A percentile compares a stretch with the other conserved stretches of the same genome.
These are phyloP conservation scores for Standfussiana lucernea DNA, from an alignment of 2,888 invertebrate genomes.

Conservation along the genomic window DNA sequence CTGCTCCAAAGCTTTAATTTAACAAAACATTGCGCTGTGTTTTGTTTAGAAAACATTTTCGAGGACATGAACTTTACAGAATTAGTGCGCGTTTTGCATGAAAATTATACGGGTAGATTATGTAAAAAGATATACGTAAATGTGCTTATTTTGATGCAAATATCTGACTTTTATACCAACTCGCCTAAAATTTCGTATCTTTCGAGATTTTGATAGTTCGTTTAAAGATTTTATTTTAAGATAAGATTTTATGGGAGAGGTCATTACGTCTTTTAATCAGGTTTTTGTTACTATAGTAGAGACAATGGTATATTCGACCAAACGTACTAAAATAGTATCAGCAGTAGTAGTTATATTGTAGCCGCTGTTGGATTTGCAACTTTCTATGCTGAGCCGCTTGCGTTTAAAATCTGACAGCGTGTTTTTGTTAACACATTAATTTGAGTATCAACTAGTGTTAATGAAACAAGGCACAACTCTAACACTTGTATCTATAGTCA, in stretches of 20 bases:
- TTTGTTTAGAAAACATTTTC: constrained; percentile 53
- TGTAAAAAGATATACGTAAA: constrained; percentile 38
- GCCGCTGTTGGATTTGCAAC: neutral
- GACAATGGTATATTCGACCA: neutral
- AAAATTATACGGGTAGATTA: constrained; percentile 48
- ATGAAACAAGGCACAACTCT: too few relatives aligned
- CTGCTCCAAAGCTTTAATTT: constrained; percentile 55
- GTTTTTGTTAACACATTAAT: too few relatives aligned
- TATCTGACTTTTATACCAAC: neutral
- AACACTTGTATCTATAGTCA: too few relatives aligned
- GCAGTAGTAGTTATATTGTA: neutral
- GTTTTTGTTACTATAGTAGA: neutral
- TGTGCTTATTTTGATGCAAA: constrained; percentile 45
- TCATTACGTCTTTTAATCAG: neutral
- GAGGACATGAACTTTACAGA: constrained; percentile 43
- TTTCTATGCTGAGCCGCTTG: neutral
- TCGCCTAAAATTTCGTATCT: neutral
- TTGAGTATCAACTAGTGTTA: too few relatives aligned
- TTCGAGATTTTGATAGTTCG: constrained; percentile 26
- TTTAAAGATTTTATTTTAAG: constrained; percentile 27
- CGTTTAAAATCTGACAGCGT: too few relatives aligned
- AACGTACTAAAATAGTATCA: neutral
- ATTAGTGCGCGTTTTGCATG: constrained; percentile 46
- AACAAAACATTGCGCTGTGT: constrained; percentile 55
- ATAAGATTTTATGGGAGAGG: constrained; percentile 18